Percentiles rank a stretch among this genome's conserved stretches.
Conservation (phyloP, 2,113 vertebrate species). For the Seriola rivoliana region DNA sequence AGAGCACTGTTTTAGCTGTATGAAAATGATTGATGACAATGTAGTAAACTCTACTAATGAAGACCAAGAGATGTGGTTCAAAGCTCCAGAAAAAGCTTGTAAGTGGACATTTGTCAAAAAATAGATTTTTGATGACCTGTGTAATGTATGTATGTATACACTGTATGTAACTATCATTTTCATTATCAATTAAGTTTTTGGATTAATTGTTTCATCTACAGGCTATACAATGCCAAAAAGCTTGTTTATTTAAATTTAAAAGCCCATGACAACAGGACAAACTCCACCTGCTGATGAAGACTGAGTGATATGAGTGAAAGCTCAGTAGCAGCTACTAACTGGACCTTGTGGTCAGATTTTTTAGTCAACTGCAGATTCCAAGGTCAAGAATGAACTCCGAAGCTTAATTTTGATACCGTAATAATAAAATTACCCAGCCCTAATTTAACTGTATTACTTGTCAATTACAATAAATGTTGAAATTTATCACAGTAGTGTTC, state of each 20-base stretch:
- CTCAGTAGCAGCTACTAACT: neutral
- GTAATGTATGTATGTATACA: too few relatives aligned
- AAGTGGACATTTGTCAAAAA: too few relatives aligned
- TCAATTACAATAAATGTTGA: slow-evolving; percentile 2
- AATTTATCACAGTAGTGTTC: neutral
- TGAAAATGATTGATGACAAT: neutral
- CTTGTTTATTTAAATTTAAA: neutral
- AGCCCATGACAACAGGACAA: neutral
- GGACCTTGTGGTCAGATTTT: neutral
- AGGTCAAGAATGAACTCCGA: neutral
- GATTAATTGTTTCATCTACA: too few relatives aligned
- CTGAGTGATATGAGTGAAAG: neutral
- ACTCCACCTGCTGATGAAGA: neutral
- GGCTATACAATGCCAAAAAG: too few relatives aligned
- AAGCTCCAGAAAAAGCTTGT: neutral
- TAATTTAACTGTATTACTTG: neutral
- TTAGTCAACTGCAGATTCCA: neutral
- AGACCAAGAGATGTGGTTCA: neutral
- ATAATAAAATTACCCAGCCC: neutral
- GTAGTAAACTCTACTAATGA: neutral
- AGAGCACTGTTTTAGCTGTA: neutral
- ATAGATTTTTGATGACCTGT: too few relatives aligned
- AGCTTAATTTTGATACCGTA: neutral
- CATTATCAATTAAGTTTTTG: too few relatives aligned
- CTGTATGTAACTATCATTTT: neutral